phyloP scores from a whole-genome alignment of 1,140 invertebrate genomes.

The Drosophila bocqueti region DNA sequence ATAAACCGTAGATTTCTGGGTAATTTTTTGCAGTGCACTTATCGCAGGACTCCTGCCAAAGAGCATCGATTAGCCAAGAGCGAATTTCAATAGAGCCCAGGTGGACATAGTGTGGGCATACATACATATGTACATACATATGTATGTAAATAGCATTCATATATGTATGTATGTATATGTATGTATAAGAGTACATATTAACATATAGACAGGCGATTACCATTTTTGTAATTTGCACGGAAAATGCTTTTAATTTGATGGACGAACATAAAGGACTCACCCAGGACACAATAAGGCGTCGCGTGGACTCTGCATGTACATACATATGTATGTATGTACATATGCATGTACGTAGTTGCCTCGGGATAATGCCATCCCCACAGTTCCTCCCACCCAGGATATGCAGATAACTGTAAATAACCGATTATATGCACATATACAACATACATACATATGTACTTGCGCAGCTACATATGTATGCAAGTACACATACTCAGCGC shows the following conservation, averaged over 20 bases:
- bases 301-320: constrained; percentile 17
- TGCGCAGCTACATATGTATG: constrained; percentile 19
- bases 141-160: background rate
- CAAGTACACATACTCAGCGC: constrained; percentile 1
- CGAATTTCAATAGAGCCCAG: constrained; percentile 27
- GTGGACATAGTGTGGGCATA: constrained; percentile 13
- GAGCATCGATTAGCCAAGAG: constrained; percentile 46
- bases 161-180: background rate
- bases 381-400: constrained; percentile 41
- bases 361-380: constrained; percentile 15
- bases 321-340: background rate
- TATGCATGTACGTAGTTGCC: constrained; percentile 15
- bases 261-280: constrained; percentile 21
- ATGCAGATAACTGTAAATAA: constrained; percentile 80
- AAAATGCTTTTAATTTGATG: constrained; percentile 76
- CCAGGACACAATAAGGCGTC: constrained; percentile 26
- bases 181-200: background rate
- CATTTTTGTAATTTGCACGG: constrained; percentile 77
- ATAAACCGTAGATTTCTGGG: background rate
- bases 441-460: constrained; percentile 5
- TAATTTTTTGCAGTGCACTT: background rate
- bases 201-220: constrained; percentile 47
- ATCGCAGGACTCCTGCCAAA: constrained; percentile 24
- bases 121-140: background rate
- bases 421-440: constrained; percentile 38